A percentile compares a stretch with the other conserved stretches of the same genome.
phyloP scores from a whole-genome alignment of 2,888 invertebrate species.

The Diarsia mendica region DNA sequence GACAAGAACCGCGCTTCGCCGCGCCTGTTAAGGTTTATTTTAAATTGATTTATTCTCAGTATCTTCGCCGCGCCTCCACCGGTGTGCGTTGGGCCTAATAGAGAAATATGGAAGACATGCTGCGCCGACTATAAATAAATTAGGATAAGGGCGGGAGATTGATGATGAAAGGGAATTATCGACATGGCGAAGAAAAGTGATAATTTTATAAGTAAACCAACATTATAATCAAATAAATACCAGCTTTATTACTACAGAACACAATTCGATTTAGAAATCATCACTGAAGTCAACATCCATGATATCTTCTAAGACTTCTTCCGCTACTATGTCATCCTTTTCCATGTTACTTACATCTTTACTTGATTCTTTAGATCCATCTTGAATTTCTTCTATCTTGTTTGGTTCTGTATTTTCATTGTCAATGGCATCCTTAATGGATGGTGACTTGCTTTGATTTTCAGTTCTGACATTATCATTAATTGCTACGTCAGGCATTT shows the following conservation, averaged over 20 bases:
- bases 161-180: too few species aligned
- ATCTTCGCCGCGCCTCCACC: too few species aligned
- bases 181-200: neutral
- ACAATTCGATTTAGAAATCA: constrained; percentile 74
- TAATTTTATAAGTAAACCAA: neutral
- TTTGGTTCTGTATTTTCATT: constrained; percentile 4
- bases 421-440: neutral
- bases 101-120: too few species aligned
- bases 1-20: too few species aligned
- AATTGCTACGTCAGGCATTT: neutral
- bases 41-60: too few species aligned
- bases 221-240: constrained; percentile 44
- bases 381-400: constrained; percentile 4
- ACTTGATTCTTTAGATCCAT: neutral
- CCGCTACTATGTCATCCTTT: neutral
- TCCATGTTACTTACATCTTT: constrained; percentile 15
- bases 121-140: too few species aligned
- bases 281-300: constrained; percentile 86
- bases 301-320: constrained; percentile 65
- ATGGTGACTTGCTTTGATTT: constrained; percentile 16
- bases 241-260: constrained; percentile 38
- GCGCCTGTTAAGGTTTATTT: too few species aligned
- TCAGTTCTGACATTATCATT: constrained; percentile 19
- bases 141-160: too few species aligned
- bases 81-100: too few species aligned